A percentile compares a stretch with the other conserved stretches of the same genome.
Evolutionary conservation across 2,888 invertebrate species (phyloP).

Genomic region (Trichopoda pennipes): DNA sequence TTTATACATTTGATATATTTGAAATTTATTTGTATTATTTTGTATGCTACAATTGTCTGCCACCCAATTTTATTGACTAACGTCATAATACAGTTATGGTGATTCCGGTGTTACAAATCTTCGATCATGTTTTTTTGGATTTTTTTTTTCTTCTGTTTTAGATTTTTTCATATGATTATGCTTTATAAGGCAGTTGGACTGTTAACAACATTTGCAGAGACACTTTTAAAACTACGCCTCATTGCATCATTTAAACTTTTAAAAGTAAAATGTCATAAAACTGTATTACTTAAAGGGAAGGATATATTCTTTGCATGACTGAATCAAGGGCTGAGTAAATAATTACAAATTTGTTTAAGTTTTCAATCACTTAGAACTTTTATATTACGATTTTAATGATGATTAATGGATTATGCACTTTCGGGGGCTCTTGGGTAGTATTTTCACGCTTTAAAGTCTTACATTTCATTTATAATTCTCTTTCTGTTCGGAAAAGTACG

Average conservation of each 20-base stretch:
- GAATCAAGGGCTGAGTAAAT: too few relatives aligned
- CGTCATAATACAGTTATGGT: conserved; percentile 67
- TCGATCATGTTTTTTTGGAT: conserved; percentile 51
- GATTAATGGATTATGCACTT: too few relatives aligned
- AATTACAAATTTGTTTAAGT: too few relatives aligned
- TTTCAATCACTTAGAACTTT: too few relatives aligned
- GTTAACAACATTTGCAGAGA: conserved; percentile 59
- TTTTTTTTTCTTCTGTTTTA: neutral
- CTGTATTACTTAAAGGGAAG: conserved; percentile 32
- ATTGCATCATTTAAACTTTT: conserved; percentile 63
- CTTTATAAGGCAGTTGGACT: conserved; percentile 61
- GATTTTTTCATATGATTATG: conserved; percentile 42
- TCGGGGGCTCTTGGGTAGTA: too few relatives aligned
- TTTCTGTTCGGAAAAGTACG: too few relatives aligned
- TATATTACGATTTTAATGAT: too few relatives aligned
- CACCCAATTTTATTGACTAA: conserved; percentile 63
- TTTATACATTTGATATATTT: conserved; percentile 26
- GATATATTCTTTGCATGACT: neutral
- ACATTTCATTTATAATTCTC: too few relatives aligned
- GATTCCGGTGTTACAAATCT: conserved; percentile 69
- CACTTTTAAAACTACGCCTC: conserved; percentile 66
- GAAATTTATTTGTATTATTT: conserved; percentile 31
- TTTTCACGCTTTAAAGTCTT: too few relatives aligned
- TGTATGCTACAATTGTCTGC: conserved; percentile 51
- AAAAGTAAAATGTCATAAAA: conserved; percentile 47